Evolutionary conservation across 2,888 invertebrate genomes (phyloP).

Genomic region (Drosophila aldrichi): DNA sequence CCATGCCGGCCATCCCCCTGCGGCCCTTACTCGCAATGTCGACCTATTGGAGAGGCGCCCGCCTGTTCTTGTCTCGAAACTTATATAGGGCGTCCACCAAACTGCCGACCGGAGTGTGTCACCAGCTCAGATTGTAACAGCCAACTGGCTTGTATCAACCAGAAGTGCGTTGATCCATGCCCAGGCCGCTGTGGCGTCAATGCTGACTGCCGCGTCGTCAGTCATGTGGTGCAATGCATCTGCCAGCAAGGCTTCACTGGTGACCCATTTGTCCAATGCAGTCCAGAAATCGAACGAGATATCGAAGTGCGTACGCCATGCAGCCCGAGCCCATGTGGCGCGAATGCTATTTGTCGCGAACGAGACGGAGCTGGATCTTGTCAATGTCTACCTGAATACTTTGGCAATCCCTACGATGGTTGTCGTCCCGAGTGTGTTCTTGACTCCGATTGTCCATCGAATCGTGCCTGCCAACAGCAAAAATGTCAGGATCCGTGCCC

Average conservation of each 20-base stretch:
- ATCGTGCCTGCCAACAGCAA: conserved; percentile 89
- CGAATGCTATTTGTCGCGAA: conserved; percentile 90
- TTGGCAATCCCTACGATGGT: conserved; percentile 92
- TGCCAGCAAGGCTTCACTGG: conserved; percentile 90
- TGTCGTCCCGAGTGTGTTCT: conserved; percentile 91
- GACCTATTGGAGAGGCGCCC: conserved; percentile 88
- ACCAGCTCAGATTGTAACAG: conserved; percentile 91
- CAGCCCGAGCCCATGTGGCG: conserved; percentile 88
- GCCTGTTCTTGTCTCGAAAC: conserved; percentile 91
- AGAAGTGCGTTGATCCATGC: conserved; percentile 92
- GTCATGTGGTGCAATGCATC: conserved; percentile 90
- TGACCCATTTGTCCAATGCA: conserved; percentile 91
- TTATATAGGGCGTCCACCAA: conserved; percentile 90
- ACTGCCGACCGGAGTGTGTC: conserved; percentile 92
- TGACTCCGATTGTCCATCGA: conserved; percentile 90
- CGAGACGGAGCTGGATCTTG: conserved; percentile 89
- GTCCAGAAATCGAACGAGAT: conserved; percentile 81
- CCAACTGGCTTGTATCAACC: conserved; percentile 90
- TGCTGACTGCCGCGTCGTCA: conserved; percentile 91
- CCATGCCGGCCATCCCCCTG: conserved; percentile 93
- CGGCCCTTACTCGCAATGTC: conserved; percentile 92
- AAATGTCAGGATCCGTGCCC: conserved; percentile 93
- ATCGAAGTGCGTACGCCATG: conserved; percentile 87
- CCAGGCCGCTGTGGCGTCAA: conserved; percentile 90
- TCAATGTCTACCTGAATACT: conserved; percentile 89